phyloP scores from a whole-genome alignment of 92 coral and sea anemone genomes.

The Epizoanthus ramosus region DNA sequence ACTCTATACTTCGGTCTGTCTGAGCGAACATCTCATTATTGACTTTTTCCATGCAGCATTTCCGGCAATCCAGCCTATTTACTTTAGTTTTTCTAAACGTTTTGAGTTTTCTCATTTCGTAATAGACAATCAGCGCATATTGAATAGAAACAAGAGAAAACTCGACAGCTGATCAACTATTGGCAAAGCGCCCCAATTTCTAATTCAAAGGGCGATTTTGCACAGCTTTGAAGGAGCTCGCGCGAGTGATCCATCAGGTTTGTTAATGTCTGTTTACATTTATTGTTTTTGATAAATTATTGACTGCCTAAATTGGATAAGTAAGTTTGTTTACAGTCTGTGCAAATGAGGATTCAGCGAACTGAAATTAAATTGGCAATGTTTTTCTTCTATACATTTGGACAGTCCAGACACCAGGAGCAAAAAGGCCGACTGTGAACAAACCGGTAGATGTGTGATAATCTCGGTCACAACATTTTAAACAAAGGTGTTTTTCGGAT shows the following conservation, averaged over 20 bases:
- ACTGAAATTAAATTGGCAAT: background rate
- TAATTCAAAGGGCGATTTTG: background rate
- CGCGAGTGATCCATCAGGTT: background rate
- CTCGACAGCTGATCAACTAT: background rate
- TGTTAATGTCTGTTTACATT: constrained; percentile 27
- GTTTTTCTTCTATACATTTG: background rate
- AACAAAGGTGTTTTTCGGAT: background rate
- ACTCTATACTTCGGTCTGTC: background rate
- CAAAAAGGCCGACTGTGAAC: background rate
- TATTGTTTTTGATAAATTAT: constrained; percentile 3
- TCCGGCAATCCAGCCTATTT: constrained; percentile 53
- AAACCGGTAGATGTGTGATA: background rate
- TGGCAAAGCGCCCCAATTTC: background rate
- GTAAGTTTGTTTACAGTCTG: constrained; percentile 19
- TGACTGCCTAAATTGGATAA: constrained; percentile 24
- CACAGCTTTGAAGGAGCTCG: background rate
- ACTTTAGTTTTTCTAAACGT: constrained; percentile 1
- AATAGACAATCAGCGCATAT: constrained; percentile 5
- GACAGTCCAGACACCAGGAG: constrained; percentile 1
- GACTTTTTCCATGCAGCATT: constrained; percentile 47
- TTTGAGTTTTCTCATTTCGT: constrained; percentile 14
- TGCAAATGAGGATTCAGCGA: background rate
- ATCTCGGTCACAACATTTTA: background rate
- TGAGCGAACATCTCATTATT: constrained; percentile 41
- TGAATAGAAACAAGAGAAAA: background rate